Evolutionary conservation across 2,797 vertebrate genomes (phyloP), one percentile per base, ranked within the genome.

Genomic region (Acrossocheilus fasciatus): DNA sequence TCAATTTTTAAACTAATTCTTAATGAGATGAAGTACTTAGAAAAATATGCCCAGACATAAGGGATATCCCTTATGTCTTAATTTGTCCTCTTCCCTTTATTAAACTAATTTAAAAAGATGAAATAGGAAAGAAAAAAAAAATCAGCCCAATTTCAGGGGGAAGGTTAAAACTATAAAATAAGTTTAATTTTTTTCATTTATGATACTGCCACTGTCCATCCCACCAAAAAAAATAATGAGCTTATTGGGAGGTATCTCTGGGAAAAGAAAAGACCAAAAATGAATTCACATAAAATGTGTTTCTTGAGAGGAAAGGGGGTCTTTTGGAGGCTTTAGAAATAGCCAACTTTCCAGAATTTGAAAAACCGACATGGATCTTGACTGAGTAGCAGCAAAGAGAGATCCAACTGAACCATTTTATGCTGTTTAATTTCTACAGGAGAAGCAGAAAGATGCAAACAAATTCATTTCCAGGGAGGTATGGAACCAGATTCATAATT

Each of bases 51-150:
- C 23, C 36, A 39, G 75, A 57, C 20, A 59, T 77, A 54, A 52
- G 11, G 18, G 52, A 23, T 39, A 77, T 77, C 6, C 12, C 34
- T 9, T n/a, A 14, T 41, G 36, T n/a, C 36, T 78, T 62, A 9
- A 57, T 59, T 62, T 78, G 36, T 62, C n/a, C 7, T 78, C 36
- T 62, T 78, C 4, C 23, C 36, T 78, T 78, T 78, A 59, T 62
- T 15, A 78, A 41, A 78, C 76, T 26, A 43, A 59, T 62, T n/a
- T 41, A 43, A 62, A 41, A 77, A 57, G 26, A 50, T 18, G 15
- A 20, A 11, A 11, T 7, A 76, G 1, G 26, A 66, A 64, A 64
- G 5, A 43, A 45, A 18, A 26, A 26, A 23, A 26, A 50, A 17
- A 18, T 36, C 17, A 20, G 47, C 30, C 73, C 45, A 9, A 26